Base-by-base conservation (phyloP, 2,888 invertebrate genomes). In the Desoria tigrina region DNA sequence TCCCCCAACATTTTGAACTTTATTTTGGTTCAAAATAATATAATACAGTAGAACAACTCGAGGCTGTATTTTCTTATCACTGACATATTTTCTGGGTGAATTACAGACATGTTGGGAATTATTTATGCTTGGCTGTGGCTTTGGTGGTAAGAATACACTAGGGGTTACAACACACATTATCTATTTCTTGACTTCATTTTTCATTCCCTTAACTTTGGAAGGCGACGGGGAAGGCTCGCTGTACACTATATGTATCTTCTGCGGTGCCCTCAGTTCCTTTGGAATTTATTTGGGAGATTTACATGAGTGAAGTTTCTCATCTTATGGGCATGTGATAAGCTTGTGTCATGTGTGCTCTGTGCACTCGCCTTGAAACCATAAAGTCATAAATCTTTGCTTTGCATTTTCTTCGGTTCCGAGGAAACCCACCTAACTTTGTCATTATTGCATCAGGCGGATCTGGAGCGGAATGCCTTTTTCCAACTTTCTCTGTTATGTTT, bases 61-160 rank as follows among this genome's bases (percentile, higher is more conserved):
- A 32, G 32, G 32, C 55, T 55, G 55, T 55, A 21, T 3, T 24
- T 18, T 26, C 55, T 55, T 55, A 55, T 55, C 55, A 55, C 55
- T 32, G 32, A 55, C 28, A 55, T 55, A 55, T 55, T 55, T 55
- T 55, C 32, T 21, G 37, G 55, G 23, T 55, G 55, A 55, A 55
- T 55, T 55, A 55, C 55, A 55, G 55, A 55, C 28, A 32, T 32
- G 55, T 55, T 55, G 21, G 32, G 21, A 45, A 27, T 55, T 55
- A 55, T 55, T 55, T 55, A 55, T 55, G 27, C 26, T 55, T 28
- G 14, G 55, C 28, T 32, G n/a, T 32, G 37, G 27, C 32, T 55
- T 23, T 32, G 55, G 32, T 6, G 55, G 16, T 6, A 27, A 27
- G 18, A 55, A 18, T 27, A n/a, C 55, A 24, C 26, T 23, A 26